Evolutionary conservation across 2,888 invertebrate species (phyloP), one percentile per base, ranked within the genome.

Genomic region (Cactoblastis cactorum): DNA sequence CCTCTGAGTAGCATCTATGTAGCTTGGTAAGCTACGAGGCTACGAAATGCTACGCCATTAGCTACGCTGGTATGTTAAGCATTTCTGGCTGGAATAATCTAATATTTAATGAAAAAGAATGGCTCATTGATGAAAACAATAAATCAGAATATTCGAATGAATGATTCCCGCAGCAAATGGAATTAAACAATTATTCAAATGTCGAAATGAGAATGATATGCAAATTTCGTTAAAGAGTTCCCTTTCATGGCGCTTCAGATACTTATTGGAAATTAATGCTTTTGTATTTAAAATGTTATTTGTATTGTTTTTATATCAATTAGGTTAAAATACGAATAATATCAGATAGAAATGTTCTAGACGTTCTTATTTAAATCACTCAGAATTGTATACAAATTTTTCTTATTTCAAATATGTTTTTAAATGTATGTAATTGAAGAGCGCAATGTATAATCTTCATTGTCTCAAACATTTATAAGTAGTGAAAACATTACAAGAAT

Each of bases 161-260:
- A 69, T 63, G 65, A 67, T 71, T 65, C 59, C 61, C 65, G 56
- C 62, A 70, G 69, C 62, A 66, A 75, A 74, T 69, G 74, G 69
- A 69, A 80, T 80, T 77, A 81, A 77, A 72, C 79, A 83, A 85
- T 84, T 84, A 85, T 83, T 82, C 77, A 83, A 83, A 83, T 65
- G 67, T 63, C 62, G 69, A 73, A 77, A 78, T 75, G 80, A 73
- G 71, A 67, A 71, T 74, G 73, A 80, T 80, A 75, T 75, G 77
- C 71, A 73, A 75, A 77, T 74, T 57, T 57, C 54, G 51, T 55
- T 52, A 59, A 63, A 69, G 62, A 65, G 62, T 65, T 61, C 54
- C 24, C 41, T 19, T 34, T 35, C 33, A 35, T 33, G 6, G 34
- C 19, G 34, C 33, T 33, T 34, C 45, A 34, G 18, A 14, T 28